A percentile compares a stretch with the other conserved stretches of the same genome.
Evolutionary conservation across 1,140 invertebrate genomes (phyloP).

Genomic region (Babylonia areolata): DNA sequence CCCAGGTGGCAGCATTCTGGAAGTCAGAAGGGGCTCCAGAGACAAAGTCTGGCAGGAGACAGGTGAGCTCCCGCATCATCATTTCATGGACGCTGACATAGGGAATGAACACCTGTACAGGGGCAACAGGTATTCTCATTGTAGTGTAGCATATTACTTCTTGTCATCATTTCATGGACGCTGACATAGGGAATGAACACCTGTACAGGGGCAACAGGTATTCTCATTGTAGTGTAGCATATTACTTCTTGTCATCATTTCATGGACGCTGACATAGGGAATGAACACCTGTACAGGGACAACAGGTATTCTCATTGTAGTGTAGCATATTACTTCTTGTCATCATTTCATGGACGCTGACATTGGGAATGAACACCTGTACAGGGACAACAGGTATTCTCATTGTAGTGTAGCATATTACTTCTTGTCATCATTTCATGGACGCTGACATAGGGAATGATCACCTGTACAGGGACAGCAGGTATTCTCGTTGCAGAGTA

Average conservation of each 20-base stretch:
- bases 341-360: background rate
- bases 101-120: conserved; percentile 62
- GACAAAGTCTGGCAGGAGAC: conserved; percentile 42
- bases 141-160: no score
- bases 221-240: no score
- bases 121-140: no score
- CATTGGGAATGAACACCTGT: background rate
- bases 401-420: no score
- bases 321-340: conserved; percentile 42
- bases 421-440: no score
- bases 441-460: background rate
- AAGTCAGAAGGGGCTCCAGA: conserved; percentile 33
- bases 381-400: no score
- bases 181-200: background rate
- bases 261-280: background rate
- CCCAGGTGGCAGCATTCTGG: conserved; percentile 28
- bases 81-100: conserved; percentile 66
- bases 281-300: background rate
- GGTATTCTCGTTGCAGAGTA: no score
- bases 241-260: no score
- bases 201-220: no score
- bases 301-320: no score
- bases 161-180: no score
- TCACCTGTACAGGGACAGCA: no score
- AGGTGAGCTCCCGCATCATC: conserved; percentile 54